phyloP scores from a whole-genome alignment of 2,888 invertebrate species.

The Apotomis capreana region DNA sequence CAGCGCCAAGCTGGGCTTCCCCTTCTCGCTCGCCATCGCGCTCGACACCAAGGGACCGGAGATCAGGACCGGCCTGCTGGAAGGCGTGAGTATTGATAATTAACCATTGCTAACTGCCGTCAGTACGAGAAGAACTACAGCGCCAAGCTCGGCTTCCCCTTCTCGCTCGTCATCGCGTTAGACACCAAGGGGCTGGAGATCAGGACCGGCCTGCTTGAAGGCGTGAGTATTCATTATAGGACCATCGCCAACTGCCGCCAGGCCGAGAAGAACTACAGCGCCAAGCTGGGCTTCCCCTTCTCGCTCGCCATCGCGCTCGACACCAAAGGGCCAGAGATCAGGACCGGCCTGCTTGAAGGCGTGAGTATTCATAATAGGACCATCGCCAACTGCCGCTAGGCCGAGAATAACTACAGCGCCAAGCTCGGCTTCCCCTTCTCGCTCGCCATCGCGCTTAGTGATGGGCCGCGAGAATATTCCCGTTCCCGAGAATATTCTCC shows the following conservation, averaged over 20 bases:
- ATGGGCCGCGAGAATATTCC: constrained; percentile 99
- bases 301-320: constrained; percentile 98
- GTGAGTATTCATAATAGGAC: constrained; percentile 94
- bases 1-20: constrained; percentile 87
- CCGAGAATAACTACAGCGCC: constrained; percentile 90
- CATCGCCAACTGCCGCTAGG: constrained; percentile 93
- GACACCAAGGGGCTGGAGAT: constrained; percentile 99
- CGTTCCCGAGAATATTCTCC: too few relatives aligned
- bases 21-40: constrained; percentile 95
- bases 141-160: constrained; percentile 86
- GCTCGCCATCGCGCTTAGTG: constrained; percentile 97
- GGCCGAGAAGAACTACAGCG: constrained; percentile 91
- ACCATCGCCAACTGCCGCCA: constrained; percentile 94
- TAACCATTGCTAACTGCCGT: constrained; percentile 93
- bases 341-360: constrained; percentile 96
- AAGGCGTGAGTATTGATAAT: constrained; percentile 88
- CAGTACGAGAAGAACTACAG: constrained; percentile 92
- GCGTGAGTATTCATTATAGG: constrained; percentile 85
- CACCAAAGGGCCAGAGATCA: constrained; percentile 99
- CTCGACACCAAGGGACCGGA: constrained; percentile 99
- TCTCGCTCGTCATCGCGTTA: constrained; percentile 96
- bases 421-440: constrained; percentile 89
- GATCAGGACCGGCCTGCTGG: constrained; percentile 97
- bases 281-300: constrained; percentile 87
- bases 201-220: constrained; percentile 96